phyloP scores from a whole-genome alignment of 2,888 invertebrate genomes.

The Scaptomyza tumidula region DNA sequence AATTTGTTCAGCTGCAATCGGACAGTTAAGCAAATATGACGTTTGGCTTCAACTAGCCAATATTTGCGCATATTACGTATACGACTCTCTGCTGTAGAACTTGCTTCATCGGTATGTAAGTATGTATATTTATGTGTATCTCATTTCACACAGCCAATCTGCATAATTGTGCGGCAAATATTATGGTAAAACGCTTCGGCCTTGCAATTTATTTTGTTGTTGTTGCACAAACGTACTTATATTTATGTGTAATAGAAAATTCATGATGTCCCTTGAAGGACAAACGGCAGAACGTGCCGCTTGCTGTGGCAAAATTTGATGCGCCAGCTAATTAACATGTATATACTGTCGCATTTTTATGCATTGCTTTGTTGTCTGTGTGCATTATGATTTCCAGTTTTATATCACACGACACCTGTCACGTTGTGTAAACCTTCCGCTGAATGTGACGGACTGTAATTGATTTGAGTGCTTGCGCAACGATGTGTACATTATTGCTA shows the following conservation, averaged over 20 bases:
- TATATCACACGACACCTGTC: conserved; percentile 46
- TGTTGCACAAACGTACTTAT: not conserved
- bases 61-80: conserved; percentile 65
- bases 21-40: conserved; percentile 58
- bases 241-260: conserved; percentile 13
- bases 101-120: conserved; percentile 28
- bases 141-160: conserved; percentile 56
- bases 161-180: conserved; percentile 73
- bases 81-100: conserved; percentile 37
- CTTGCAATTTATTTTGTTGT: conserved; percentile 54
- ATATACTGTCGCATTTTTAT: conserved; percentile 64
- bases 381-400: conserved; percentile 36
- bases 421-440: conserved; percentile 38
- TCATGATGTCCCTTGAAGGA: conserved; percentile 62
- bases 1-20: conserved; percentile 45
- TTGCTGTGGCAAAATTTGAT: conserved; percentile 41
- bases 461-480: conserved; percentile 41
- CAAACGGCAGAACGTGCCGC: conserved; percentile 36
- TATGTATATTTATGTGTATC: conserved; percentile 1
- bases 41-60: conserved; percentile 56
- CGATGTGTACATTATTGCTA: conserved; percentile 27
- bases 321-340: conserved; percentile 72
- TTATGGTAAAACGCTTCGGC: conserved; percentile 42
- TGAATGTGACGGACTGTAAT: conserved; percentile 45
- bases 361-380: conserved; percentile 37